Base-by-base conservation (phyloP, 2,797 vertebrate species). In the Alfaro cultratus region DNA sequence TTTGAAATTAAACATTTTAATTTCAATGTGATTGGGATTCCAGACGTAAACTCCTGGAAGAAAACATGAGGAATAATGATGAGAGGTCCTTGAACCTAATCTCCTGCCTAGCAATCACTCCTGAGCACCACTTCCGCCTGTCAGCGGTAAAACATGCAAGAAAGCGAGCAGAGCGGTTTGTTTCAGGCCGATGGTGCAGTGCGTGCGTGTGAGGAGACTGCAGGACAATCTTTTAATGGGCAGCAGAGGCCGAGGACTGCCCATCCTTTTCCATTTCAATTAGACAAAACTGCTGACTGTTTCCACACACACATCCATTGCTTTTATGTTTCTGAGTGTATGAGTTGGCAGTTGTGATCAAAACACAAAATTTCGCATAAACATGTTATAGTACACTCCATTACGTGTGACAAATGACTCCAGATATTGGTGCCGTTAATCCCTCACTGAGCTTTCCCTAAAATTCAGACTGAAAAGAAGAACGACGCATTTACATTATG, bases 241-340 rank as follows among this genome's bases (percentile, higher is more conserved):
- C 84, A 83, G 78, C 82, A n/a, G 78, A 81, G 83, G 77, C 76
- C 0, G 74, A 87, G 77, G 75, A 83, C 89, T 78, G 86, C 64
- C 85, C 85, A 80, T 88, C 83, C 88, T 84, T 45, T 89, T 91
- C 91, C 90, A 92, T 91, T 94, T 93, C 86, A 93, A 93, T 95
- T 91, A 91, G 82, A 88, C 62, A 76, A 87, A 94, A 92, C 80
- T 86, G 88, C 93, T 93, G 88, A 93, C 88, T 78, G 46, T 81
- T 55, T 80, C 29, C 68, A 73, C 72, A 67, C 75, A 70, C 31
- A 80, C 76, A 55, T 51, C 62, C 81, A 80, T 80, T 7, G 80
- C 74, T 77, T 82, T 75, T 68, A 68, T 68, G 64, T 77, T 26
- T 8, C 16, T 75, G 21, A 75, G 43, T 53, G 49, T 81, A 73